A percentile compares a stretch with the other conserved stretches of the same genome.
Evolutionary conservation across 2,797 vertebrate genomes (phyloP).

Genomic region (Leptoclinus maculatus): DNA sequence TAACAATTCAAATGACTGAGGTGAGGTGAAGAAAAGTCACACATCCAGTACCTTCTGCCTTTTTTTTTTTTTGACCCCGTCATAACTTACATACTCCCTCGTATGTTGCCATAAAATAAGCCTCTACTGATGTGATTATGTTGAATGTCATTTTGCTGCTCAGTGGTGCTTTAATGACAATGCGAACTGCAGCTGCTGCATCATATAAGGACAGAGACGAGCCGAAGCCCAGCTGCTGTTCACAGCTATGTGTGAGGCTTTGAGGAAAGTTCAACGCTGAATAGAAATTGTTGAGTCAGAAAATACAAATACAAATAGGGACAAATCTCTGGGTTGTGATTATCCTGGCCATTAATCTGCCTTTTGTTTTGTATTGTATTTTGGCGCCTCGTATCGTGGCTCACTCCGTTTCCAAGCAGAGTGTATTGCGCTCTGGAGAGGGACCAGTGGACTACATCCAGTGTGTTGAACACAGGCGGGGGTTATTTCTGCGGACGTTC

Average conservation of each 20-base stretch:
- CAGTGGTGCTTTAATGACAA: slow-evolving; percentile 28
- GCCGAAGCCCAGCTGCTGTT: slow-evolving; percentile 37
- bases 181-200: slow-evolving; percentile 25
- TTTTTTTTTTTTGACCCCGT: neutral
- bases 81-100: neutral
- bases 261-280: slow-evolving; percentile 39
- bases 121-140: slow-evolving; percentile 5
- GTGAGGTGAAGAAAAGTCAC: neutral
- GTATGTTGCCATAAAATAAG: slow-evolving; percentile 12
- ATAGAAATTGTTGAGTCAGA: slow-evolving; percentile 58
- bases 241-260: slow-evolving; percentile 30
- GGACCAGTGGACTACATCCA: slow-evolving; percentile 60
- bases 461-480: slow-evolving; percentile 38
- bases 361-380: slow-evolving; percentile 75
- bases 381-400: slow-evolving; percentile 39
- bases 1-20: neutral
- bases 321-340: slow-evolving; percentile 66
- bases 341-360: slow-evolving; percentile 72
- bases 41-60: neutral
- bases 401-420: slow-evolving; percentile 43
- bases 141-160: slow-evolving; percentile 37
- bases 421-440: slow-evolving; percentile 51
- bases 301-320: slow-evolving; percentile 58
- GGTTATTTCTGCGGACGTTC: slow-evolving; percentile 51
- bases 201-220: slow-evolving; percentile 35